A percentile compares a stretch with the other conserved stretches of the same genome.
Conservation (phyloP, 2,888 invertebrate genomes). For the Calephelis perditalis region DNA sequence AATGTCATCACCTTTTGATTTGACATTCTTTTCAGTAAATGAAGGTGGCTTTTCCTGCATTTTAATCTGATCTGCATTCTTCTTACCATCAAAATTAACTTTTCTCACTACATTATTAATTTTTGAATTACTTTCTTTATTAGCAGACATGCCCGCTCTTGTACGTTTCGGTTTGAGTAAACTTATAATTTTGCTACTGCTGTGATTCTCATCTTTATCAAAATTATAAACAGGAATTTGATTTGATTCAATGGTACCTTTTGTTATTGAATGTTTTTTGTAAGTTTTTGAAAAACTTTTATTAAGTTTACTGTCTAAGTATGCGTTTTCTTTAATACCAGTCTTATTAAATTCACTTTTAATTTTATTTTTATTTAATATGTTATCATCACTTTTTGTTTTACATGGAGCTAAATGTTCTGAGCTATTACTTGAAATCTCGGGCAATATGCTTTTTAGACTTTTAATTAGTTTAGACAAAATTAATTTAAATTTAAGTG, state of each 20-base stretch:
- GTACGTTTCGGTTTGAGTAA: neutral
- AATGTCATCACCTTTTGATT: slow-evolving; percentile 1
- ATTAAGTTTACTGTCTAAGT: neutral
- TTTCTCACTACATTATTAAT: neutral
- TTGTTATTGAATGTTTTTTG: neutral
- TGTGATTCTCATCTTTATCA: neutral
- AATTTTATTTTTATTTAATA: neutral
- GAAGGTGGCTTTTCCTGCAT: neutral
- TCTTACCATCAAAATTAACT: neutral
- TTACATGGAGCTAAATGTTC: neutral
- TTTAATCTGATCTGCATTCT: neutral
- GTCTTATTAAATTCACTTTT: neutral
- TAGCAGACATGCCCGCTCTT: neutral
- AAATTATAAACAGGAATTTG: neutral
- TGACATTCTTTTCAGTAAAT: neutral
- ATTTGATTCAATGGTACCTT: neutral
- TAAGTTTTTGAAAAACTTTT: neutral
- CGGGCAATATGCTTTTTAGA: slow-evolving; percentile 40
- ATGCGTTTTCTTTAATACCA: neutral
- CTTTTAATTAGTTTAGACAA: slow-evolving; percentile 40
- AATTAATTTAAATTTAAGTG: slow-evolving; percentile 36
- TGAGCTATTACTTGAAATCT: slow-evolving; percentile 13
- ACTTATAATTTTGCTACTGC: neutral
- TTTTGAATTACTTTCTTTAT: neutral
- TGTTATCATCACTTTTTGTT: neutral